A percentile compares a stretch with the other conserved stretches of the same genome.
These are phyloP conservation scores for Drosophila orena DNA, from an alignment of 1,140 invertebrate species.

Conservation along the genomic window DNA sequence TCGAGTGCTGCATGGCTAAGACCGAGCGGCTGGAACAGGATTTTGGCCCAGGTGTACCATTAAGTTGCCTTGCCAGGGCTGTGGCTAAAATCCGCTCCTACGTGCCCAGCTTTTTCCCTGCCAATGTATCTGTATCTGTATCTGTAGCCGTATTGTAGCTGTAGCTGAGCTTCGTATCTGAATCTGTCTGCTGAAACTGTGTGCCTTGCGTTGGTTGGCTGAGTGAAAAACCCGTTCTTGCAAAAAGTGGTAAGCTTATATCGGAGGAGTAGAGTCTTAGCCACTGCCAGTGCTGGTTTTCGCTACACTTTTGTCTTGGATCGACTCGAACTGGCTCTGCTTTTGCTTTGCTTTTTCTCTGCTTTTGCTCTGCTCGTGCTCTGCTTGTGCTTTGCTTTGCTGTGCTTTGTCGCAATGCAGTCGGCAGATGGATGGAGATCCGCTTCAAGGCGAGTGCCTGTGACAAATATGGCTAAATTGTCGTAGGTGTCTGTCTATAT, in stretches of 20 bases:
- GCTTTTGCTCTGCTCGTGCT: not conserved
- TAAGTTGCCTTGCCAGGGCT: slow-evolving; percentile 6
- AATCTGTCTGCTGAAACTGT: not conserved
- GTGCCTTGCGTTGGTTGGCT: slow-evolving; percentile 24
- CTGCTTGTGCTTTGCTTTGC: slow-evolving; percentile 1
- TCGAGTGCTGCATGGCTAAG: not conserved
- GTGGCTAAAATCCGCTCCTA: slow-evolving; percentile 12
- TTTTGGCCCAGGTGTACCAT: slow-evolving; percentile 20
- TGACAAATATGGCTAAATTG: slow-evolving; percentile 75
- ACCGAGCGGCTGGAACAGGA: slow-evolving; percentile 2
- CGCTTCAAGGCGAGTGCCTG: slow-evolving; percentile 60
- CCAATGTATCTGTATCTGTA: slow-evolving; percentile 2
- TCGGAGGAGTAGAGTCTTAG: slow-evolving; percentile 61
- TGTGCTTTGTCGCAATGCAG: slow-evolving; percentile 43
- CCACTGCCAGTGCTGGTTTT: slow-evolving; percentile 38
- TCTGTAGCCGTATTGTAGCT: too few relatives aligned
- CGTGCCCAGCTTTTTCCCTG: not conserved
- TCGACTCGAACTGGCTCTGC: slow-evolving; percentile 15
- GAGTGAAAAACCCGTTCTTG: slow-evolving; percentile 64
- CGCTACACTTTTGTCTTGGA: slow-evolving; percentile 26
- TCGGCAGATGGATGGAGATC: slow-evolving; percentile 17
- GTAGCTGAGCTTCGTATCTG: not conserved
- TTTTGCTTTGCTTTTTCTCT: slow-evolving; percentile 2
- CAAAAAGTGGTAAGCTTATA: slow-evolving; percentile 59
- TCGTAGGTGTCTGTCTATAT: slow-evolving; percentile 67